A percentile compares a stretch with the other conserved stretches of the same genome.
These are phyloP conservation scores for Platorchestia sp. DNA, from an alignment of 1,140 invertebrate species.

Conservation along the genomic window DNA sequence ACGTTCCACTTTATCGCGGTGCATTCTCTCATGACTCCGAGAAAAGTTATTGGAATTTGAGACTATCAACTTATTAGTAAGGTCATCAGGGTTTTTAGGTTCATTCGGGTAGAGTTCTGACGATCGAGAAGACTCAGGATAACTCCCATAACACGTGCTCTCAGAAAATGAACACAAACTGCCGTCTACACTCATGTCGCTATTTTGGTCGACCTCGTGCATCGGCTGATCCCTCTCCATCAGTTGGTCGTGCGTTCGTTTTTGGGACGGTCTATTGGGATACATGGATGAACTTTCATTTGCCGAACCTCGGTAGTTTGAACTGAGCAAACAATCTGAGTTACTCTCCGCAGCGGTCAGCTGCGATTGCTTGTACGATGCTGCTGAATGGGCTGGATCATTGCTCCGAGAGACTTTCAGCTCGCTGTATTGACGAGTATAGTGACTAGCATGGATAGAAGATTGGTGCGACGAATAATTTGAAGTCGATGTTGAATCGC, in stretches of 20 bases:
- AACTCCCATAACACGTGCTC: not conserved
- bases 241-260: constrained; percentile 20
- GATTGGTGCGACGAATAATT: constrained; percentile 45
- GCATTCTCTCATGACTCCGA: not conserved
- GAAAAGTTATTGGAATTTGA: not conserved
- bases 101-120: not conserved
- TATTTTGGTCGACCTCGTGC: not conserved
- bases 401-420: not conserved
- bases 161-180: not conserved
- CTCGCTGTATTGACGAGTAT: constrained; percentile 14
- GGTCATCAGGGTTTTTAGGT: not conserved
- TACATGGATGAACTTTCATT: not conserved
- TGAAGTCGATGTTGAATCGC: not conserved
- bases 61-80: not conserved
- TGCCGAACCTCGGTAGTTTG: not conserved
- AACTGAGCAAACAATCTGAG: not conserved
- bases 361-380: not conserved
- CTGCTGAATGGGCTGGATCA: not conserved
- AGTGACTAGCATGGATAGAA: constrained; percentile 31
- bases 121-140: not conserved
- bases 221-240: not conserved
- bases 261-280: not conserved
- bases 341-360: not conserved
- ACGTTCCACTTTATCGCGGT: not conserved
- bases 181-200: not conserved